Evolutionary conservation across 2,113 vertebrate species (phyloP).

Genomic region (Phylloscopus trochiloides): DNA sequence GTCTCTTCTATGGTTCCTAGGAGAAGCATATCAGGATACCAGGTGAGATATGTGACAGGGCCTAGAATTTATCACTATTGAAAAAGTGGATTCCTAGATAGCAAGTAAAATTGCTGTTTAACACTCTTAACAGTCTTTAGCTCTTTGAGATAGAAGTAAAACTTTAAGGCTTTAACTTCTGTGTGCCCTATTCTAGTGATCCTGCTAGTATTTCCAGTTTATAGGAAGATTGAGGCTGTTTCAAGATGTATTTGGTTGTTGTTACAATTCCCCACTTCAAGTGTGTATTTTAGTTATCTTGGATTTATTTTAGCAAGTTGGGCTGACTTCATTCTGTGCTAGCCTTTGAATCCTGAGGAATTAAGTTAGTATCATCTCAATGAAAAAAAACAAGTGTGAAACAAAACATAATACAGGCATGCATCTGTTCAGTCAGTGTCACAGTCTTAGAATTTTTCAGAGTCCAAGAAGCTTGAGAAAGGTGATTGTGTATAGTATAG

Average conservation of each 20-base stretch:
- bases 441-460: neutral
- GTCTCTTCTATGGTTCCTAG: neutral
- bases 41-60: neutral
- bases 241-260: neutral
- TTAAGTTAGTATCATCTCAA: neutral
- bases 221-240: neutral
- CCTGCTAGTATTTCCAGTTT: neutral
- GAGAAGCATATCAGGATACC: fast-evolving
- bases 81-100: neutral
- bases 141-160: neutral
- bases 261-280: neutral
- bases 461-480: neutral
- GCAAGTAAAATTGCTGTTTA: neutral
- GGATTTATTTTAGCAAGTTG: neutral
- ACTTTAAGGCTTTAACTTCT: neutral
- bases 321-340: neutral
- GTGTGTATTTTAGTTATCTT: neutral
- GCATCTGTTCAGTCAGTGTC: neutral
- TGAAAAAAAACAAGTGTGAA: neutral
- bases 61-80: neutral
- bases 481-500: neutral
- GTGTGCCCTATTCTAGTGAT: neutral
- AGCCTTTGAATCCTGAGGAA: neutral
- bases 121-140: neutral
- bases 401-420: neutral